Evolutionary conservation across 2,888 invertebrate species (phyloP).

Genomic region (Labia minor): DNA sequence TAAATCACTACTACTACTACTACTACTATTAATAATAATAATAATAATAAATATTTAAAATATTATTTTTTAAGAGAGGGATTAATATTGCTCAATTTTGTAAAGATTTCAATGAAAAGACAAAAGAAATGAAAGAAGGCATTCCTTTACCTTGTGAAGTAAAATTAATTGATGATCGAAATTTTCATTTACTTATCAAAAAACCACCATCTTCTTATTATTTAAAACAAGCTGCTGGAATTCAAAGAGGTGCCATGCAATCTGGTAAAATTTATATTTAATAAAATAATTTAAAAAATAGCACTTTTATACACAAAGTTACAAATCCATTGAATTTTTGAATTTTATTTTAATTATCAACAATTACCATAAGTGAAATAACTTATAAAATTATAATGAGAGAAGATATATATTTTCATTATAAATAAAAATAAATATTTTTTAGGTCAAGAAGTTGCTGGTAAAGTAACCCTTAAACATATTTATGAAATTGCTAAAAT

Average conservation of each 20-base stretch:
- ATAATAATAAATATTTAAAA: not conserved
- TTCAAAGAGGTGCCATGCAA: conserved; percentile 66
- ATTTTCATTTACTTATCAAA: conserved; percentile 68
- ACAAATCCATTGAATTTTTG: no score
- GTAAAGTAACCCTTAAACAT: conserved; percentile 87
- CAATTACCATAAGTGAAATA: no score
- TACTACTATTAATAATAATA: not conserved
- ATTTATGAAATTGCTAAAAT: conserved; percentile 95
- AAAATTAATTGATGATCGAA: conserved; percentile 72
- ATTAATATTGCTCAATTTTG: conserved; percentile 93
- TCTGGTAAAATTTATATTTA: conserved; percentile 35
- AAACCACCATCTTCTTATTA: conserved; percentile 83
- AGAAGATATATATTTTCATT: no score
- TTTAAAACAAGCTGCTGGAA: conserved; percentile 90
- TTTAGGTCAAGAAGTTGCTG: conserved; percentile 68
- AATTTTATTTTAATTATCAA: no score
- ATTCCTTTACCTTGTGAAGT: conserved; percentile 78
- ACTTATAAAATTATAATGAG: no score
- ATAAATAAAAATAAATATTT: no score
- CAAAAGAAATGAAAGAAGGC: conserved; percentile 78
- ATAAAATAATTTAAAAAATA: no score
- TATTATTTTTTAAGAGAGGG: conserved; percentile 58
- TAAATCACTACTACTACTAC: no score
- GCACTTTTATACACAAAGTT: no score
- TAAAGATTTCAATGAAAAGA: conserved; percentile 93